Percentiles rank a stretch among this genome's conserved stretches.
These are phyloP conservation scores for Albula goreensis DNA, from an alignment of 2,113 vertebrate species.

Conservation along the genomic window DNA sequence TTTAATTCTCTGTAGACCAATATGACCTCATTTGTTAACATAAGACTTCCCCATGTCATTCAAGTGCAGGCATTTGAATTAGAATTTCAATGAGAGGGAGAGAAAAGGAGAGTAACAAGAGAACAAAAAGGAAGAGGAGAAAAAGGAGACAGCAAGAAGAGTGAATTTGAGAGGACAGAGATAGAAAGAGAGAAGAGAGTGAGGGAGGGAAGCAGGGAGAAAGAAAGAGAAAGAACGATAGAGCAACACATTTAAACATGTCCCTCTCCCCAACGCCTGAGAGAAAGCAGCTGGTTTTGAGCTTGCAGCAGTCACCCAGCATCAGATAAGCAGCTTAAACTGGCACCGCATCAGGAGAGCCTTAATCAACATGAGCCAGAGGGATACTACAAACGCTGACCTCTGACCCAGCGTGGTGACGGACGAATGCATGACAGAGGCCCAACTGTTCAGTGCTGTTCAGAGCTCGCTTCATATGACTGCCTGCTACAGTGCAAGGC, in stretches of 20 bases:
- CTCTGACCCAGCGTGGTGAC: too few species aligned
- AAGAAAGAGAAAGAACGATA: background rate
- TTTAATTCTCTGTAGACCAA: too few species aligned
- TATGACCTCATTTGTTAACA: too few species aligned
- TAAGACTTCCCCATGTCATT: too few species aligned
- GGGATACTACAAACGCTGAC: background rate
- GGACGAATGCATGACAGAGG: too few species aligned
- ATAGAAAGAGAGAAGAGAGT: too few species aligned
- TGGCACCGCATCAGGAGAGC: constrained; percentile 7
- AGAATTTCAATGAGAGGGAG: background rate
- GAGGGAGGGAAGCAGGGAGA: background rate
- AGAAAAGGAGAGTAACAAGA: background rate
- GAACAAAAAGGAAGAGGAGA: too few species aligned
- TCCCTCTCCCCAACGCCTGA: background rate
- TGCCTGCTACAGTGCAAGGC: too few species aligned
- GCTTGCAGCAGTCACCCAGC: constrained; percentile 3
- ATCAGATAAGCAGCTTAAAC: constrained; percentile 9
- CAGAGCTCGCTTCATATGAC: too few species aligned
- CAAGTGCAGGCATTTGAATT: background rate
- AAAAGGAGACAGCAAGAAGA: too few species aligned
- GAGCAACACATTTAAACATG: background rate
- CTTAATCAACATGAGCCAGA: background rate
- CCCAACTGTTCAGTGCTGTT: too few species aligned
- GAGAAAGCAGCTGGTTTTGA: background rate
- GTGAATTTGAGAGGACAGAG: too few species aligned